A percentile compares a stretch with the other conserved stretches of the same genome.
Conservation (phyloP, 2,888 invertebrate genomes). For the Pristionchus entomophagus region DNA sequence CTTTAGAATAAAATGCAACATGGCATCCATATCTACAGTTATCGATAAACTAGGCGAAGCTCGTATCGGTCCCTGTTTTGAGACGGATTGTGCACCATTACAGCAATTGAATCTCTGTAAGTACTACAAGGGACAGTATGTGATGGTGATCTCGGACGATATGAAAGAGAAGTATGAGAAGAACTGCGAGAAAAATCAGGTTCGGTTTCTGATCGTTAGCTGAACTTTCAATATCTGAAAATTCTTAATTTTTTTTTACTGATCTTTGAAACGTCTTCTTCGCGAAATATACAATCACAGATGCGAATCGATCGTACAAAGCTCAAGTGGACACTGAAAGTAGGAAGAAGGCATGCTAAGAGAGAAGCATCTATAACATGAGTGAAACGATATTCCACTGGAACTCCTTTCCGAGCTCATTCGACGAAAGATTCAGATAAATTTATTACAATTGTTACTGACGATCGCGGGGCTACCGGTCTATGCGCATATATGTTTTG, state of each 20-base stretch:
- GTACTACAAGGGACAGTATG: slow-evolving; percentile 99
- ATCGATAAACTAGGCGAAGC: no score
- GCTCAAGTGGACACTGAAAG: slow-evolving; percentile 98
- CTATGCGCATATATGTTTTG: no score
- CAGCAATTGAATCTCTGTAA: slow-evolving; percentile 97
- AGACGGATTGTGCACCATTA: no score
- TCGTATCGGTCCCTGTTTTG: no score
- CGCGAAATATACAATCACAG: slow-evolving; percentile 76
- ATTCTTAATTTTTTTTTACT: neutral
- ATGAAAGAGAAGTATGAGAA: slow-evolving; percentile 86
- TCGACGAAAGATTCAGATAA: no score
- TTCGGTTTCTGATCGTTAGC: slow-evolving; percentile 79
- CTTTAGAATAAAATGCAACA: neutral
- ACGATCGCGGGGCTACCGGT: no score
- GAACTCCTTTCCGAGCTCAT: neutral
- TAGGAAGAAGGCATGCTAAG: slow-evolving; percentile 21
- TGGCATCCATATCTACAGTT: neutral
- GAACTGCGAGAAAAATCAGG: slow-evolving; percentile 38
- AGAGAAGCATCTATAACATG: neutral
- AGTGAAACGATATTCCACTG: neutral
- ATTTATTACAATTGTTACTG: no score
- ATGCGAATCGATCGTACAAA: slow-evolving; percentile 95
- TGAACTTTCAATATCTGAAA: no score
- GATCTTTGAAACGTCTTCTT: neutral
- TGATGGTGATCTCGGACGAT: slow-evolving; percentile 92